Base-by-base conservation (phyloP, 2,797 vertebrate species). In the Myotis planiceps region DNA sequence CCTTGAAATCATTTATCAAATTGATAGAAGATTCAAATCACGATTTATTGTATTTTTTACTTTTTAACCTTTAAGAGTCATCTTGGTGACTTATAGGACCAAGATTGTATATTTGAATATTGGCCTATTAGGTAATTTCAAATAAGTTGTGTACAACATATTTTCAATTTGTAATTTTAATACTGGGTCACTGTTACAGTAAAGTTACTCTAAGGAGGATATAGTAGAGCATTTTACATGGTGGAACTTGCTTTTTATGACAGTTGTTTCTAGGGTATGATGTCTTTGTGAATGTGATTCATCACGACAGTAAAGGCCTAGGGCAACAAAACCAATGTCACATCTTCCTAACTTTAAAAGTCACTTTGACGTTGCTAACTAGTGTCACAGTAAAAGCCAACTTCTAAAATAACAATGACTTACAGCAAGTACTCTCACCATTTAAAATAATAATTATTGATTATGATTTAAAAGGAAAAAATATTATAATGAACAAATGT, bases 201-300 rank as follows among this genome's bases (percentile, higher is more conserved):
- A 95, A 96, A 94, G 29, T 96, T 98, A 85, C 96, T 88, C 71
- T 65, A 79, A 45, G 18, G 14, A 96, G 78, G 75, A 39, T 81
- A 14, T 69, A 93, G 92, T 65, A 47, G 83, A 85, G 58, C 58
- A 65, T 45, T 94, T 94, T 92, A 92, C 29, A 6, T 88, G 90
- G 94, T 90, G 84, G 75, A 90, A 89, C 63, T 49, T 95, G 29
- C 55, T 88, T 96, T 95, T 88, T 95, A 93, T 97, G 95, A 75
- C 49, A 94, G 4, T 72, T 96, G 34, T 89, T 97, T 96, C 13
- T 95, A 95, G 15, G 92, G 96, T 94, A 53, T 72, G 18, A 55
- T 95, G 47, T 92, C 92, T 97, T 98, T 51, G 88, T 93, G 88
- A 96, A 94, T 60, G 29, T 97, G 91, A 97, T 94, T 89, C 32